Evolutionary conservation across 53 echinoderm and acorn worm genomes (phyloP).

Genomic region (Apostichopus leukothele): DNA sequence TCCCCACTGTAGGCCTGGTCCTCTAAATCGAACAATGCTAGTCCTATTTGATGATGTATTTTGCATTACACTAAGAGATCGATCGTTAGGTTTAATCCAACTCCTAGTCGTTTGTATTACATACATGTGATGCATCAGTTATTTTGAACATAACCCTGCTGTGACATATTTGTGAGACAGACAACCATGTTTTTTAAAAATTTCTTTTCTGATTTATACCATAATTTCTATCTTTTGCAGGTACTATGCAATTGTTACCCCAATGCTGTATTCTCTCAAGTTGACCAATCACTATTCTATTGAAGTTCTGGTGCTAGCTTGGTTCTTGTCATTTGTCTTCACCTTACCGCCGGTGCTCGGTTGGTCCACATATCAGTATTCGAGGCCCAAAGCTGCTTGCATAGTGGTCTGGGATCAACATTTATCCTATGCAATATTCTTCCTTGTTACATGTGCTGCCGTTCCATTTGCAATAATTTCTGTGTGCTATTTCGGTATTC

Average conservation of each 20-base stretch:
- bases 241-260: conserved; percentile 91
- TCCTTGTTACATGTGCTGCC: conserved; percentile 54
- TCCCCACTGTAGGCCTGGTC: too few relatives aligned
- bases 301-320: conserved; percentile 60
- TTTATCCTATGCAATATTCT: conserved; percentile 77
- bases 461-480: conserved; percentile 60
- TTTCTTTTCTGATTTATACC: not conserved
- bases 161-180: not conserved
- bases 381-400: conserved; percentile 57
- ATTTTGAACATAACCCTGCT: not conserved
- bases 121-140: not conserved
- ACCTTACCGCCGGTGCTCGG: conserved; percentile 82
- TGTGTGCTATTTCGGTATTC: conserved; percentile 70
- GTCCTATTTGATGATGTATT: too few relatives aligned
- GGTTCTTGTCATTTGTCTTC: conserved; percentile 65
- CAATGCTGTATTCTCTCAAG: conserved; percentile 82
- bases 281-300: conserved; percentile 69
- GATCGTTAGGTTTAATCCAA: too few relatives aligned
- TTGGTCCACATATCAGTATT: conserved; percentile 80
- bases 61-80: too few relatives aligned
- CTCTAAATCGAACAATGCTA: too few relatives aligned
- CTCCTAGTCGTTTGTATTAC: too few relatives aligned
- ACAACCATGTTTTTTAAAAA: not conserved
- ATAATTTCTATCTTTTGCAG: conserved; percentile 52
- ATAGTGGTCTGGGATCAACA: conserved; percentile 78